phyloP scores from a whole-genome alignment of 2,797 vertebrate species.

The Centroberyx gerrardi region DNA sequence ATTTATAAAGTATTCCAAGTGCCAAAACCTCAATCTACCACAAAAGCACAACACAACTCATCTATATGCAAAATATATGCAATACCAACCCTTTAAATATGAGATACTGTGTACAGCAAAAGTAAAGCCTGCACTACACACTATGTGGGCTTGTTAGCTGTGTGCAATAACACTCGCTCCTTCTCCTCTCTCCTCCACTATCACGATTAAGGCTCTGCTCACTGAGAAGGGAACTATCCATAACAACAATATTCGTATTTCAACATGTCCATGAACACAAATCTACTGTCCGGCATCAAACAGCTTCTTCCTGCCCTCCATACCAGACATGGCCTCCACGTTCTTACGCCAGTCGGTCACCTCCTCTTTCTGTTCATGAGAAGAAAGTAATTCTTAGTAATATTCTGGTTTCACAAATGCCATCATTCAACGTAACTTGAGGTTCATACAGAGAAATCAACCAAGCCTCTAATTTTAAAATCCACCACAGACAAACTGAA shows the following conservation, averaged over 20 bases:
- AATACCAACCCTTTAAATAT: slow-evolving; percentile 9
- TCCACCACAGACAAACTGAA: too few relatives aligned
- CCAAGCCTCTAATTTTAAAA: not conserved
- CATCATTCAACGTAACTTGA: not conserved
- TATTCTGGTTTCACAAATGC: not conserved
- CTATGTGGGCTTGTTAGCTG: not conserved
- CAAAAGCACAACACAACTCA: not conserved
- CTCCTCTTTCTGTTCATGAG: slow-evolving; percentile 79
- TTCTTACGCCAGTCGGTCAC: slow-evolving; percentile 87
- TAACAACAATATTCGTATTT: not conserved
- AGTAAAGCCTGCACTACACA: not conserved
- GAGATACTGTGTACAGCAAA: slow-evolving; percentile 2
- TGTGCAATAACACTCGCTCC: not conserved
- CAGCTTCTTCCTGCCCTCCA: slow-evolving; percentile 87
- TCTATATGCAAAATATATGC: slow-evolving; percentile 25
- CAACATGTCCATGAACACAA: not conserved
- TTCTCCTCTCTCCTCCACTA: slow-evolving; percentile 3
- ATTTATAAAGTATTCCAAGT: slow-evolving; percentile 6
- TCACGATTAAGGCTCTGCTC: not conserved
- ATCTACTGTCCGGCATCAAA: slow-evolving; percentile 76
- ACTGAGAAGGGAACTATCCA: not conserved
- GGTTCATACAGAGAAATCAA: not conserved
- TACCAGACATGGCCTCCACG: slow-evolving; percentile 86
- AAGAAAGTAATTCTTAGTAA: slow-evolving; percentile 30
- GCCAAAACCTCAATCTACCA: not conserved